These are phyloP conservation scores for Neofelis nebulosa DNA, from an alignment of 2,113 vertebrate genomes.

Conservation along the genomic window DNA sequence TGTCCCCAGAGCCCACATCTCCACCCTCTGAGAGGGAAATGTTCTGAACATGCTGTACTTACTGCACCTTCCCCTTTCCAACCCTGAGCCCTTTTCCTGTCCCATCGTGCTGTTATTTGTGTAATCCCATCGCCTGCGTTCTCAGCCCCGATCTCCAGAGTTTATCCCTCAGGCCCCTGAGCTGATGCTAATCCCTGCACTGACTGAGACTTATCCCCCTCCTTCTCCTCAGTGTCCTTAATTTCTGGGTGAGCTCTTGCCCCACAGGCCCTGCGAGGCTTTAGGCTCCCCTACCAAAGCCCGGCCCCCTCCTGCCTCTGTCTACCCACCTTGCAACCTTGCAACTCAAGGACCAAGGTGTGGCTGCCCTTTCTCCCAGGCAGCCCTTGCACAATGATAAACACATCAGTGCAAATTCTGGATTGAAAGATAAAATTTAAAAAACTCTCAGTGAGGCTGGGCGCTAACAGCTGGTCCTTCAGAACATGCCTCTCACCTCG, in stretches of 20 bases:
- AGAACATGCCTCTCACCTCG: neutral
- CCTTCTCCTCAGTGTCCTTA: neutral
- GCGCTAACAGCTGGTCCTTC: too few species aligned
- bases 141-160: neutral
- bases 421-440: neutral
- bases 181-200: neutral
- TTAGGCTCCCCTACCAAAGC: neutral
- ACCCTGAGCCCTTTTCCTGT: neutral
- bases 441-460: neutral
- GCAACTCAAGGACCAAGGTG: neutral
- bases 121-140: fast-evolving
- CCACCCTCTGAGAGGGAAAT: neutral
- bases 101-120: fast-evolving
- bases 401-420: neutral
- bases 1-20: fast-evolving
- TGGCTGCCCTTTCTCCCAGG: neutral
- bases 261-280: neutral
- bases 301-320: neutral
- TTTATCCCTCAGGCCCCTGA: neutral
- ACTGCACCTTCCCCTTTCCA: neutral
- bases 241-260: neutral
- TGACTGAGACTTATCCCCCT: neutral
- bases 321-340: neutral
- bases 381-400: neutral
- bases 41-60: fast-evolving